Evolutionary conservation across 1,140 invertebrate species (phyloP), one percentile per base, ranked within the genome.

Genomic region (Vollenhovia emeryi): DNA sequence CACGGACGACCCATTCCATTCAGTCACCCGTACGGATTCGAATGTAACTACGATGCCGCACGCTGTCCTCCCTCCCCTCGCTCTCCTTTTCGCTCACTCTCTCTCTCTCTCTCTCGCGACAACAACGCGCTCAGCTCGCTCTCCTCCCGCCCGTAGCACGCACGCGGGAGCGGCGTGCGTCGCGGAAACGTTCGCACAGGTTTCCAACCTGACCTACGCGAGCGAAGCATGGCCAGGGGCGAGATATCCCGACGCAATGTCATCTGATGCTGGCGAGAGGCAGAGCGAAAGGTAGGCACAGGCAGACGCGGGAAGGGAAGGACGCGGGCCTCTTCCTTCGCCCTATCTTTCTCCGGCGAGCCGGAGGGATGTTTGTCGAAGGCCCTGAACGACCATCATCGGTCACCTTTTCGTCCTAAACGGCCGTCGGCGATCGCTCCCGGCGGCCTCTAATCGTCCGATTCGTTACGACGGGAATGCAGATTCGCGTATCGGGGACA

Each of bases 141-240:
- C 84, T 79, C 88, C 69, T 88, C 88, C 84, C 79, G 78, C 40
- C 13, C 33, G 15, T 21, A 11, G 15, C 33, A n/a, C 27, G 36
- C 83, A 86, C 75, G 62, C 66, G 68, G 57, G 27, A 52, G 57
- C 48, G 64, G 52, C 73, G 33, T 66, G 74, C 74, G 75, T 82
- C 40, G 87, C 87, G 87, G 88, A 89, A 88, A 89, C 59, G 73
- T 84, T 89, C 88, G 88, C 62, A 89, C 88, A 87, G 76, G 88
- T 90, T 89, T 87, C 87, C 66, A 90, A 90, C 86, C 89, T 90
- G 86, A 90, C 86, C 89, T 90, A 88, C 83, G 75, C 79, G 86
- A 76, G 59, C n/a, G 45, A 55, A 40, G 57, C 87, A 89, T 78
- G 88, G 74, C 88, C 73, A 89, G 84, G 78, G 87, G 43, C 87